These are phyloP conservation scores for Torymus aiolomorphi DNA, from an alignment of 2,888 invertebrate genomes.

Conservation along the genomic window DNA sequence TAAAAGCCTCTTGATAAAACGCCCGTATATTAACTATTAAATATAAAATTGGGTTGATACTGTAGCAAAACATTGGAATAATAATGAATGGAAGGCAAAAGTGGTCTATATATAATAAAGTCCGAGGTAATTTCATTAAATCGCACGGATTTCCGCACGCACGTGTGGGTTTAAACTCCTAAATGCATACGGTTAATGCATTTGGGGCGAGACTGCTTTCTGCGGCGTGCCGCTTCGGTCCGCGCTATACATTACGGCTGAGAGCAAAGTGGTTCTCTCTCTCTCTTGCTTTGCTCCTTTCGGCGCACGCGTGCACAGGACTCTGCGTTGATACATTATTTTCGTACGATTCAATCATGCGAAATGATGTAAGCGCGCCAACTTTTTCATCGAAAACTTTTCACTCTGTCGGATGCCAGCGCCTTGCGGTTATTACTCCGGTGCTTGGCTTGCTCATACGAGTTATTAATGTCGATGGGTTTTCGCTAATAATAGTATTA, in stretches of 20 bases:
- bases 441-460: too few relatives aligned
- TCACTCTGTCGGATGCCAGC: too few relatives aligned
- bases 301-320: background rate
- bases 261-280: too few relatives aligned
- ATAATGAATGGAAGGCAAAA: too few relatives aligned
- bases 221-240: background rate
- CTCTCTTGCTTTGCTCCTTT: background rate
- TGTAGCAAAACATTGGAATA: too few relatives aligned
- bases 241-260: too few relatives aligned
- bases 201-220: background rate
- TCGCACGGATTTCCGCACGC: slow-evolving; percentile 1
- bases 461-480: too few relatives aligned
- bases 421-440: too few relatives aligned
- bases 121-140: background rate
- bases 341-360: slow-evolving; percentile 4
- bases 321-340: slow-evolving; percentile 14
- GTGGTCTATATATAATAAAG: background rate
- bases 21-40: too few relatives aligned
- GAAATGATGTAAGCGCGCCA: slow-evolving; percentile 6
- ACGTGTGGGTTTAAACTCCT: slow-evolving; percentile 15
- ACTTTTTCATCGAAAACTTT: background rate
- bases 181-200: background rate
- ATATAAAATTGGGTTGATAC: too few relatives aligned
- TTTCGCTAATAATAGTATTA: too few relatives aligned
- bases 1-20: too few relatives aligned